A percentile compares a stretch with the other conserved stretches of the same genome.
Conservation (phyloP, 2,888 invertebrate genomes). For the Nineta flava region DNA sequence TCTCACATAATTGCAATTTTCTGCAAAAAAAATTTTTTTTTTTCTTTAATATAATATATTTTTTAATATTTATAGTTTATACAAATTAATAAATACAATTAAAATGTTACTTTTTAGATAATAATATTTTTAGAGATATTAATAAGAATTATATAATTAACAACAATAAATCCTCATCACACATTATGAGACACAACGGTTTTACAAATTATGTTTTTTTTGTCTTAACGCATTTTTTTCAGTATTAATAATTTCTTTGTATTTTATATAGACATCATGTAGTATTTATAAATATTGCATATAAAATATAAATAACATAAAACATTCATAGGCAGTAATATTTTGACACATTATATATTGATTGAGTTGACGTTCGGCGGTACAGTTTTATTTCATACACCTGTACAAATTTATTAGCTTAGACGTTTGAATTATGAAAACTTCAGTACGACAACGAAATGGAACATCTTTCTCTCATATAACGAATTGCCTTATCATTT, state of each 20-base stretch:
- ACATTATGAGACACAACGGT: conserved; percentile 2
- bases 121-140: neutral
- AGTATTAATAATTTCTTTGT: neutral
- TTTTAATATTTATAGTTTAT: conserved; percentile 5
- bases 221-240: neutral
- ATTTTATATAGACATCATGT: too few relatives aligned
- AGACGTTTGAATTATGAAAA: too few relatives aligned
- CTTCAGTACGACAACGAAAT: too few relatives aligned
- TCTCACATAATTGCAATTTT: neutral
- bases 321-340: too few relatives aligned
- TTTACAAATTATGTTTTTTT: conserved; percentile 1
- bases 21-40: neutral
- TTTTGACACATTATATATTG: too few relatives aligned
- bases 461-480: too few relatives aligned
- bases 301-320: too few relatives aligned
- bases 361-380: too few relatives aligned
- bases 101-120: conserved; percentile 8
- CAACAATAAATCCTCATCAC: conserved; percentile 6
- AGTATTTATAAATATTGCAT: too few relatives aligned
- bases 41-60: conserved; percentile 1
- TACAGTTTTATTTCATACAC: too few relatives aligned
- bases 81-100: conserved; percentile 10
- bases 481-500: too few relatives aligned
- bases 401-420: too few relatives aligned
- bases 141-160: conserved; percentile 6